These are phyloP conservation scores for Taenioides sp. DNA, from an alignment of 2,797 vertebrate genomes.

Conservation along the genomic window DNA sequence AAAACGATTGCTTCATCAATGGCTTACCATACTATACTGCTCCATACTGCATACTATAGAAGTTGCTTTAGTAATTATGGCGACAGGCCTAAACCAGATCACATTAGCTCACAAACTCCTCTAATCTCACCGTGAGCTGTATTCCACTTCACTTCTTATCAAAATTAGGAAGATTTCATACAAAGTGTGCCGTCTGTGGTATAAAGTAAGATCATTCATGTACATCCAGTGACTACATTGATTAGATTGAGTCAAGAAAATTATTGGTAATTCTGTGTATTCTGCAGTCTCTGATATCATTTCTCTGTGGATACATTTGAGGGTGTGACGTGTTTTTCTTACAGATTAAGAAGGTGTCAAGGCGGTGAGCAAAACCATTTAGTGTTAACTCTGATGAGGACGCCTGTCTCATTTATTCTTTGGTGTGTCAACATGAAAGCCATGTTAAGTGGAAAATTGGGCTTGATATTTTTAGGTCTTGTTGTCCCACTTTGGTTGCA, in stretches of 20 bases:
- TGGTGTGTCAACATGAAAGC: conserved; percentile 27
- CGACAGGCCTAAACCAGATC: conserved; percentile 17
- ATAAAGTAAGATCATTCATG: background rate
- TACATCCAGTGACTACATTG: background rate
- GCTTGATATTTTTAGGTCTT: conserved; percentile 47
- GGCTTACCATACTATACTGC: no score
- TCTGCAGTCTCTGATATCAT: background rate
- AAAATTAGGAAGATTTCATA: conserved; percentile 16
- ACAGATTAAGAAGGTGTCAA: conserved; percentile 8
- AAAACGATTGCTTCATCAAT: no score
- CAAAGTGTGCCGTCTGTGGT: background rate
- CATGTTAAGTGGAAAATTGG: conserved; percentile 24
- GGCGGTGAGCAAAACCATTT: conserved; percentile 13
- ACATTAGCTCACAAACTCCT: conserved; percentile 12
- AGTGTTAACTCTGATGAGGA: conserved; percentile 31
- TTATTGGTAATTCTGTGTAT: background rate
- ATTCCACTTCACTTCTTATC: conserved; percentile 16
- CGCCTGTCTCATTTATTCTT: conserved; percentile 22
- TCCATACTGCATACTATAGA: no score
- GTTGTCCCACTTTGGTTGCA: conserved; percentile 49
- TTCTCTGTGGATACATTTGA: background rate
- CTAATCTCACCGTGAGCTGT: conserved; percentile 10
- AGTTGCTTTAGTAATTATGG: conserved; percentile 5
- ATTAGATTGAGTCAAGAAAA: conserved; percentile 1
- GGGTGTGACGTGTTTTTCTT: background rate